Conservation (phyloP, 2,797 vertebrate species). For the Rallus crepitans region DNA sequence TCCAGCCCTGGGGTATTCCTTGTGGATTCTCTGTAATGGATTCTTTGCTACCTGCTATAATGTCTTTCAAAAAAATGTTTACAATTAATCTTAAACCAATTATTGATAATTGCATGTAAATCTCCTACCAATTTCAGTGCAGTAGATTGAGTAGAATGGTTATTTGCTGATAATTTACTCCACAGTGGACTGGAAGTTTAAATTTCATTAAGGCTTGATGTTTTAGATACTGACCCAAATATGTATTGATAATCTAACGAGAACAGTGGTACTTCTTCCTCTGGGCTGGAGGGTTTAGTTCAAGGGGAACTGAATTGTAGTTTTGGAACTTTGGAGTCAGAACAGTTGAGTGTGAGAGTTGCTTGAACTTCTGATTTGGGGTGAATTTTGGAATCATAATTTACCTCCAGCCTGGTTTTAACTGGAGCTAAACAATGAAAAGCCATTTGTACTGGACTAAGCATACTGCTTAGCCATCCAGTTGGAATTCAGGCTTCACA, state of each 20-base stretch:
- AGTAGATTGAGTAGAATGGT: background rate
- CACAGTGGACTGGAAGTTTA: background rate
- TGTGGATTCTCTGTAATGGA: background rate
- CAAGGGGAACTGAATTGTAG: background rate
- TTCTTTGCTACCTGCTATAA: background rate
- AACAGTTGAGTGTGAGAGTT: background rate
- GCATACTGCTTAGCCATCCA: background rate
- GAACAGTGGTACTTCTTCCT: background rate
- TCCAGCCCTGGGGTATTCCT: background rate
- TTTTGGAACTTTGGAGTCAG: background rate
- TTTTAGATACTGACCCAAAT: background rate
- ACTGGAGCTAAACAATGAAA: background rate
- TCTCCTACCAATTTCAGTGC: background rate
- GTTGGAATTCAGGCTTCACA: background rate
- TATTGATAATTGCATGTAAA: background rate
- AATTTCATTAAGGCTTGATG: background rate
- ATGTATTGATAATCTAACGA: background rate
- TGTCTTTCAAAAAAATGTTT: background rate
- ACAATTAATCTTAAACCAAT: background rate
- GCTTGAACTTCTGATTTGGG: background rate
- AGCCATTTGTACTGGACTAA: background rate
- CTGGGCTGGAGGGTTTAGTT: background rate
- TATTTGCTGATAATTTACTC: background rate
- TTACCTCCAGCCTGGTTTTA: background rate
- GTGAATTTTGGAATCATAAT: background rate